Evolutionary conservation across 2,888 invertebrate species (phyloP).

Genomic region (Orthonevra nobilis): DNA sequence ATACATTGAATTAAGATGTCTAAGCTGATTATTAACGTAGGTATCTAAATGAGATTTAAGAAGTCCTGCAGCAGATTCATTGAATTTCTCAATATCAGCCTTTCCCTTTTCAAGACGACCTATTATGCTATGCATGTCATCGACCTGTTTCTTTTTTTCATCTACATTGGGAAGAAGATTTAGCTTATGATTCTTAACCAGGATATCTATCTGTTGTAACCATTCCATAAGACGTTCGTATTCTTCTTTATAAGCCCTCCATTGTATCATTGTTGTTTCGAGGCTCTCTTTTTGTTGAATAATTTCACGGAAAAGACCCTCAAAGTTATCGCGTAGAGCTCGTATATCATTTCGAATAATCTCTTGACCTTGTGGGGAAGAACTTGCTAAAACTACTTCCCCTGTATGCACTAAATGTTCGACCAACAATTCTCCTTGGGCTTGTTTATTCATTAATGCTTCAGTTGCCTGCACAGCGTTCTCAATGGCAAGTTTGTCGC

Average conservation of each 20-base stretch:
- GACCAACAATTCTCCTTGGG: constrained; percentile 92
- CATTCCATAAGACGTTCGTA: constrained; percentile 95
- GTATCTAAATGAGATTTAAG: constrained; percentile 92
- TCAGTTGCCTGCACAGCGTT: constrained; percentile 93
- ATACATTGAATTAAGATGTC: constrained; percentile 92
- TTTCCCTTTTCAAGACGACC: constrained; percentile 88
- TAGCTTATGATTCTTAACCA: constrained; percentile 94
- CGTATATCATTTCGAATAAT: constrained; percentile 92
- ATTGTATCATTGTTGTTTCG: constrained; percentile 89
- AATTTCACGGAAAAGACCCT: constrained; percentile 91
- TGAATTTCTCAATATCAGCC: constrained; percentile 90
- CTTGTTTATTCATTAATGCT: constrained; percentile 91
- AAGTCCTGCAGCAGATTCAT: constrained; percentile 88
- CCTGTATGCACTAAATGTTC: constrained; percentile 94
- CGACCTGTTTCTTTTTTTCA: constrained; percentile 92
- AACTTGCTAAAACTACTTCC: constrained; percentile 91
- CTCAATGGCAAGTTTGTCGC: constrained; percentile 93
- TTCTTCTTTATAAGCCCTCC: constrained; percentile 95
- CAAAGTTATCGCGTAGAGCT: constrained; percentile 91
- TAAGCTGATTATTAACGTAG: constrained; percentile 92
- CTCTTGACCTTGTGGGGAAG: constrained; percentile 89
- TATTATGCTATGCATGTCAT: constrained; percentile 89
- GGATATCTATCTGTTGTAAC: constrained; percentile 94
- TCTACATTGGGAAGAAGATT: constrained; percentile 88
- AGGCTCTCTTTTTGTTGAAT: constrained; percentile 91